Percentiles rank a stretch among this genome's conserved stretches.
Evolutionary conservation across 2,113 vertebrate genomes (phyloP).

Genomic region (Ranitomeya variabilis): DNA sequence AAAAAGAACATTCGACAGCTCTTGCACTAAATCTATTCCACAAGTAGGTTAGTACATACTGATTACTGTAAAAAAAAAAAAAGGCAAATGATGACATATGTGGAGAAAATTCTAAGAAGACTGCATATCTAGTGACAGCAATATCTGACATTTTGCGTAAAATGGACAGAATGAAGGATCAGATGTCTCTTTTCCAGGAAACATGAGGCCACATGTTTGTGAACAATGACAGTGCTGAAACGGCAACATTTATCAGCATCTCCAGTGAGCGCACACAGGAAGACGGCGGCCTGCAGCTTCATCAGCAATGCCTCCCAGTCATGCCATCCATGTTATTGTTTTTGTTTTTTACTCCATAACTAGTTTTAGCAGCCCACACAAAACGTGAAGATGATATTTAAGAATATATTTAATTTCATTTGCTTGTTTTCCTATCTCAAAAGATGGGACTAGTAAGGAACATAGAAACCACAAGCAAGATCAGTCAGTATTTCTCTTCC

Average conservation of each 20-base stretch:
- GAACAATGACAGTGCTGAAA: conserved; percentile 50
- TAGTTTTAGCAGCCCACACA: not conserved
- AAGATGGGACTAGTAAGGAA: not conserved
- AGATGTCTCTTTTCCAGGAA: conserved; percentile 52
- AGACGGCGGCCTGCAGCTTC: not conserved
- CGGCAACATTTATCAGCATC: conserved; percentile 9
- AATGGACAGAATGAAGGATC: conserved; percentile 30
- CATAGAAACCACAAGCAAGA: not conserved
- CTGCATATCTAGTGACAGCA: conserved; percentile 9
- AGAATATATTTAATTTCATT: not conserved
- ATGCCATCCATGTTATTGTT: not conserved
- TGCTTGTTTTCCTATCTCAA: not conserved
- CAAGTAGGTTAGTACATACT: not conserved
- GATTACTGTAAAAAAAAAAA: not conserved
- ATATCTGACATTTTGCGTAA: conserved; percentile 1
- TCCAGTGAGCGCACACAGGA: conserved; percentile 10
- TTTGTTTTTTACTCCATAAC: not conserved
- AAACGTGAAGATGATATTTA: not conserved
- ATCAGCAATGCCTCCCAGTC: not conserved
- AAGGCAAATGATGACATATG: not conserved
- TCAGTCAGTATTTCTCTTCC: not conserved
- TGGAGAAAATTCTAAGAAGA: not conserved
- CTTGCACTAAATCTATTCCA: not conserved
- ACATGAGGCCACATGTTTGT: conserved; percentile 7
- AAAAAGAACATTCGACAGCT: not conserved